These are phyloP conservation scores for Erynnis tages DNA, from an alignment of 2,888 invertebrate species.

Conservation along the genomic window DNA sequence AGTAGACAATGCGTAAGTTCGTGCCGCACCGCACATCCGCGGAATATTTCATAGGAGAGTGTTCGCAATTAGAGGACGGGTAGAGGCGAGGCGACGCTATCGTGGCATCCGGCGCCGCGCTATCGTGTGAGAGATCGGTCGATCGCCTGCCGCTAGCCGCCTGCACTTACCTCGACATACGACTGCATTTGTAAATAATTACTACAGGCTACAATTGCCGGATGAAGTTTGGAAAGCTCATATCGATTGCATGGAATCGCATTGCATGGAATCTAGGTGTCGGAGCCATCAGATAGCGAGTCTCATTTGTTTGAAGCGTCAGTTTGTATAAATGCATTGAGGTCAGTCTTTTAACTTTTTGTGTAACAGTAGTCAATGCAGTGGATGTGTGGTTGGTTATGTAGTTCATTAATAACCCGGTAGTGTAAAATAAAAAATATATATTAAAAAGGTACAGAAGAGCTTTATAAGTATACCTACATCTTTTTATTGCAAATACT, in stretches of 20 bases:
- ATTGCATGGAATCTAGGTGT: background rate
- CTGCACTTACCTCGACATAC: slow-evolving; percentile 34
- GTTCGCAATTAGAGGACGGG: slow-evolving; percentile 69
- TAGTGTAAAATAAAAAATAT: too few relatives aligned
- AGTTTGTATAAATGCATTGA: slow-evolving; percentile 4
- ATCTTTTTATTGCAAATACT: too few relatives aligned
- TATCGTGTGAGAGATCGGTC: slow-evolving; percentile 73
- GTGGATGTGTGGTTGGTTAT: slow-evolving; percentile 15
- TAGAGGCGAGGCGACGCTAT: slow-evolving; percentile 54
- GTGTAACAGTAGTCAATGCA: slow-evolving; percentile 1
- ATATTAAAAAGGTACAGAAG: too few relatives aligned
- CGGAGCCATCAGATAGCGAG: slow-evolving; percentile 20
- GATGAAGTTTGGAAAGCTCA: slow-evolving; percentile 15
- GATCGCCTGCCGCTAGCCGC: slow-evolving; percentile 35
- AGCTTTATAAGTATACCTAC: too few relatives aligned
- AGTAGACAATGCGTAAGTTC: slow-evolving; percentile 55
- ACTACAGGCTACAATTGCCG: slow-evolving; percentile 26
- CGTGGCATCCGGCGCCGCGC: slow-evolving; percentile 57
- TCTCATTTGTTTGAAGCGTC: slow-evolving; percentile 8
- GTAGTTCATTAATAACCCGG: too few relatives aligned
- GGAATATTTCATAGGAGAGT: slow-evolving; percentile 56
- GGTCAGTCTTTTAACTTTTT: slow-evolving; percentile 7
- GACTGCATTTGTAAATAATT: slow-evolving; percentile 36
- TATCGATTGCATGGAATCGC: slow-evolving; percentile 25
- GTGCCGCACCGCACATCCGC: slow-evolving; percentile 48